Evolutionary conservation across 2,888 invertebrate genomes (phyloP), one percentile per base, ranked within the genome.

Genomic region (Cabera pusaria): DNA sequence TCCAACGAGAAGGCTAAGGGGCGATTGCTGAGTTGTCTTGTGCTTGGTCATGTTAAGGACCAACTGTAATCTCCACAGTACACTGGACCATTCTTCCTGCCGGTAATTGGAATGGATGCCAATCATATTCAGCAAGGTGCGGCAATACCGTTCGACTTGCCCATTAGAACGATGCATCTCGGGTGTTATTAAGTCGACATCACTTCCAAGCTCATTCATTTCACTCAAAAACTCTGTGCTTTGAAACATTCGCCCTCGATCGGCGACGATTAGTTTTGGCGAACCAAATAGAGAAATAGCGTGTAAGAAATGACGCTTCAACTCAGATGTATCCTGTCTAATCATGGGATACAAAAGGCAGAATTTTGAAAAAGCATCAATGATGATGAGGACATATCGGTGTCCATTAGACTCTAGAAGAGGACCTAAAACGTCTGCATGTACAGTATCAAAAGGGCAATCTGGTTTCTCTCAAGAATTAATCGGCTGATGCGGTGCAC

Each of bases 381-480:
- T 11, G 6, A 32, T 3, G 1, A 32, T 1, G 1, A 32, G 2
- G 1, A 32, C 32, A 11, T 23, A n/a, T 32, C 18, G 16, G 18
- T 9, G 6, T 2, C 18, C 24, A 3, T 32, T 32, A 6, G 32
- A 32, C 1, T 23, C 32, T 3, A 18, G 18, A 1, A 32, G 11
- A 1, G 22, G 24, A 2, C 27, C 19, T 9, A 19, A 5, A 3
- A 10, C 22, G 10, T 32, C 32, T 1, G 10, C 2, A 8, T 26
- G 34, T 12, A 25, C 5, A 0, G 27, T 27, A 0, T 26, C 6
- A 21, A 26, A 25, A 5, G 25, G 26, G 3, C 3, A n/a, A 6
- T 21, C 21, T 12, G 27, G 49, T 47, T 27, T 49, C 39, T 12
- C 2, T 18, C 32, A 23, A 1, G 22, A 32, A 2, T 8, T 1